Conservation (phyloP, 2,113 vertebrate species). For the Benitochromis conjunctus region DNA sequence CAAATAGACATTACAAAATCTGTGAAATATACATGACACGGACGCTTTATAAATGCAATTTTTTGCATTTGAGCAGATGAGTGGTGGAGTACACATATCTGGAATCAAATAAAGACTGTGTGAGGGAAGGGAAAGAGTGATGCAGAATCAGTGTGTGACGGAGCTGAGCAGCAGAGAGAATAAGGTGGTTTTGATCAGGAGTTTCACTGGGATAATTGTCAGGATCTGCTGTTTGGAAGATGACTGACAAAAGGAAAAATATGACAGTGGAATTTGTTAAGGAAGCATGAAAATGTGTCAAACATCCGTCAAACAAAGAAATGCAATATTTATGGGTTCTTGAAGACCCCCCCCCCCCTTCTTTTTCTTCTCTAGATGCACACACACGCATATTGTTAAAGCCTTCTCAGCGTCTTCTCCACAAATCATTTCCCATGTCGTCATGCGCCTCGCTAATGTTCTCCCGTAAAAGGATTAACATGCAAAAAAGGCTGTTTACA, state of each 20-base stretch:
- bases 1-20: constrained; percentile 46
- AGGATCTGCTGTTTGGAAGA: constrained; percentile 66
- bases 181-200: constrained; percentile 67
- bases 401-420: constrained; percentile 21
- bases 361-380: not conserved
- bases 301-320: constrained; percentile 69
- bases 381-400: constrained; percentile 25
- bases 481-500: constrained; percentile 60
- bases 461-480: constrained; percentile 61
- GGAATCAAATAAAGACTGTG: constrained; percentile 43
- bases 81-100: constrained; percentile 22
- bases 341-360: not conserved
- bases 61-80: constrained; percentile 60
- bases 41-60: constrained; percentile 51
- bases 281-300: constrained; percentile 73
- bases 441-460: constrained; percentile 45
- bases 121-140: not conserved
- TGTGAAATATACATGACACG: constrained; percentile 44
- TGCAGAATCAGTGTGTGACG: constrained; percentile 32
- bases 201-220: constrained; percentile 73
- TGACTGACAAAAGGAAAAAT: constrained; percentile 67
- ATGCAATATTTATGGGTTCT: constrained; percentile 72
- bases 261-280: constrained; percentile 72
- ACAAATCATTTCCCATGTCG: constrained; percentile 57
- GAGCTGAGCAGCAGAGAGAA: constrained; percentile 60